A percentile compares a stretch with the other conserved stretches of the same genome.
These are phyloP conservation scores for Psephotus haematonotus DNA, from an alignment of 2,113 vertebrate species.

Conservation along the genomic window DNA sequence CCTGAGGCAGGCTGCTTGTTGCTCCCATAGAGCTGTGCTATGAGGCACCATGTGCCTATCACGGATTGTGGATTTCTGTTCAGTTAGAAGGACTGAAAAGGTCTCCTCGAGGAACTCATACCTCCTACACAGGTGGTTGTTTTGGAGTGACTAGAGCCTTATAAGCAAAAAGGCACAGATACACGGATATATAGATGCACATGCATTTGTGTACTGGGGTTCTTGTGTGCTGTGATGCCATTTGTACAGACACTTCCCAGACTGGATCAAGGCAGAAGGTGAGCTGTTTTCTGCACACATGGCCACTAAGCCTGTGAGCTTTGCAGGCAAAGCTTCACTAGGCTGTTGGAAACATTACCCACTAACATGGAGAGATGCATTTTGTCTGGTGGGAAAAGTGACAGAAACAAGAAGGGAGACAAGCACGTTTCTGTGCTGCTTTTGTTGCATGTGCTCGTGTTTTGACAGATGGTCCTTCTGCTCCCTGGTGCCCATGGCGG, in stretches of 20 bases:
- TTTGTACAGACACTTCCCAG: neutral
- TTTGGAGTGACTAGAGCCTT: neutral
- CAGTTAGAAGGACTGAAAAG: neutral
- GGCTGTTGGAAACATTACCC: neutral
- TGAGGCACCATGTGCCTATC: neutral
- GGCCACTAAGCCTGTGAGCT: neutral
- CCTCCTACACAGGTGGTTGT: neutral
- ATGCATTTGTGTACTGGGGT: neutral
- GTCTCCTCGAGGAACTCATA: neutral
- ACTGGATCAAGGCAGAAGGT: neutral
- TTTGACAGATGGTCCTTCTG: neutral
- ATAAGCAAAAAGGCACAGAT: neutral
- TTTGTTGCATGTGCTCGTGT: neutral
- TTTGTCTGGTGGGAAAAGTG: neutral
- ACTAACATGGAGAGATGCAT: neutral
- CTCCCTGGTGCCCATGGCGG: neutral
- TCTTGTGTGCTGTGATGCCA: neutral
- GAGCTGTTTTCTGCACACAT: neutral
- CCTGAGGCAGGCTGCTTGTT: neutral
- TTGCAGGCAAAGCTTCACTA: neutral
- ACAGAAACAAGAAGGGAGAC: neutral
- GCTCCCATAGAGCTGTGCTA: neutral
- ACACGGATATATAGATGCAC: accelerated
- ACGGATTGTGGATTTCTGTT: neutral
- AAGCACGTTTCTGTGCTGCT: neutral